A percentile compares a stretch with the other conserved stretches of the same genome.
Evolutionary conservation across 1,140 invertebrate species (phyloP).

Genomic region (Lucilia cuprina): DNA sequence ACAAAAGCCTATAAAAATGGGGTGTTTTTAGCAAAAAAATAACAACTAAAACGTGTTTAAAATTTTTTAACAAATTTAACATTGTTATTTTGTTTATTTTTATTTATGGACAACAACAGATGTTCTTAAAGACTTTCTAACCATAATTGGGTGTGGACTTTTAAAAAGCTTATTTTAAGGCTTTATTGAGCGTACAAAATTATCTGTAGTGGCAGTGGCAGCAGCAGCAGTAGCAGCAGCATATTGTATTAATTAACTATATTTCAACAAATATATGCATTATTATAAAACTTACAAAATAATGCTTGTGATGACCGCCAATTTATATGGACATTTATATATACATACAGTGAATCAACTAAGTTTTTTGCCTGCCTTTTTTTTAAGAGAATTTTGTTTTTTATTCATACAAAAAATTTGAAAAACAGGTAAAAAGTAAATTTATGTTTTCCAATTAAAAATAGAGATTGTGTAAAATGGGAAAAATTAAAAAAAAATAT

Average conservation of each 20-base stretch:
- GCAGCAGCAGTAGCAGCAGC: background rate
- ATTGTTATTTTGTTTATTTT: too few species aligned
- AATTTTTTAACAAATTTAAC: background rate
- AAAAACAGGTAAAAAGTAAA: too few species aligned
- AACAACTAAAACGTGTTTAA: slow-evolving; percentile 8
- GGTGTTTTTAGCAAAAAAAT: background rate
- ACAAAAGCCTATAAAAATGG: background rate
- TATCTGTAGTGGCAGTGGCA: background rate
- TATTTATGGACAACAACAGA: background rate
- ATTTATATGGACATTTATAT: background rate
- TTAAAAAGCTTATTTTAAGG: background rate
- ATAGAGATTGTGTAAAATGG: too few species aligned
- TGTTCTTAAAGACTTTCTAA: slow-evolving; percentile 11
- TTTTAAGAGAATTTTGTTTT: too few species aligned
- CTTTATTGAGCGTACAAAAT: background rate
- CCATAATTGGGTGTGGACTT: slow-evolving; percentile 8
- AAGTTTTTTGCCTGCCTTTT: too few species aligned
- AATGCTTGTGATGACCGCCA: background rate
- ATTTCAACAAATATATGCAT: too few species aligned
- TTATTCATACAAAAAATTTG: too few species aligned
- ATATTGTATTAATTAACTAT: slow-evolving; percentile 16
- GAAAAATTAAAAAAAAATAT: too few species aligned
- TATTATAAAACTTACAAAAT: background rate
- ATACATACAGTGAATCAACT: too few species aligned
- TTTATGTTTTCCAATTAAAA: too few species aligned